Conservation (phyloP, 2,797 vertebrate genomes). For the Poeciliopsis presidionis region DNA sequence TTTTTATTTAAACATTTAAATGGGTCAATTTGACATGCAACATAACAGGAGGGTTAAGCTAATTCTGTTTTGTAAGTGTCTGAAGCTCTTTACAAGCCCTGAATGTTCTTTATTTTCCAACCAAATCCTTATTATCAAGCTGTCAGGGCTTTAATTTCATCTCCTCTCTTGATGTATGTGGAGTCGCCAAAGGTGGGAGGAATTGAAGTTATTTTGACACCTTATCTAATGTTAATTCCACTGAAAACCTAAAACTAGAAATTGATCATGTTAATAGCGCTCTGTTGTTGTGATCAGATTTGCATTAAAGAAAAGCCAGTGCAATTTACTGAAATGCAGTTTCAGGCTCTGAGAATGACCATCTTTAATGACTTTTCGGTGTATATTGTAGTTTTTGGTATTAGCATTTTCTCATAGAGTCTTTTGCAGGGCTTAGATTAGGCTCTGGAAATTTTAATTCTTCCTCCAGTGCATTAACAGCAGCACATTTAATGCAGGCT, state of each 20-base stretch:
- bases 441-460: neutral
- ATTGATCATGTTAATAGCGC: constrained; percentile 62
- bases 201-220: constrained; percentile 68
- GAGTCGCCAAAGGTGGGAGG: constrained; percentile 57
- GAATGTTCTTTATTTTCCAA: constrained; percentile 65
- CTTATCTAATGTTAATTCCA: constrained; percentile 63
- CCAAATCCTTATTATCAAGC: constrained; percentile 73
- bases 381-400: neutral
- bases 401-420: neutral
- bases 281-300: constrained; percentile 60
- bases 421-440: neutral
- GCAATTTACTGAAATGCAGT: constrained; percentile 34
- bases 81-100: constrained; percentile 57
- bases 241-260: constrained; percentile 53
- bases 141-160: constrained; percentile 71
- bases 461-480: neutral
- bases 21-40: too few species aligned
- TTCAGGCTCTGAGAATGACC: constrained; percentile 9
- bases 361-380: constrained; percentile 15
- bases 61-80: constrained; percentile 65
- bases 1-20: too few species aligned
- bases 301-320: constrained; percentile 35
- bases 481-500: neutral
- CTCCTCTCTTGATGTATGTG: constrained; percentile 75
- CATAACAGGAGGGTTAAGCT: constrained; percentile 4